These are phyloP conservation scores for Allochrocebus solatus DNA, from an alignment of 2,797 vertebrate genomes.

Conservation along the genomic window DNA sequence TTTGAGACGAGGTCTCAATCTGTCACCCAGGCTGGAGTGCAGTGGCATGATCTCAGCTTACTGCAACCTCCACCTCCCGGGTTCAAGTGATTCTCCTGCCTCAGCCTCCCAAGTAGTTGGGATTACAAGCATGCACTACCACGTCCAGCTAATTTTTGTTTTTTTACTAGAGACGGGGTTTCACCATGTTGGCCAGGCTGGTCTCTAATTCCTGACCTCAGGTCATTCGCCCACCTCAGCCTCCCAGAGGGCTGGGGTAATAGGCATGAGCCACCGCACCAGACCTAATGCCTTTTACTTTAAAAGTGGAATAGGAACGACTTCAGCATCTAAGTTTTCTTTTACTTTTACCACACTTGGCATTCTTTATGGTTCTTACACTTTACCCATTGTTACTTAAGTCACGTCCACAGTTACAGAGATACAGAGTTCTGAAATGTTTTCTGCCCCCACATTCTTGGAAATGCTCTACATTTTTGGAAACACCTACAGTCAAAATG, in stretches of 20 bases:
- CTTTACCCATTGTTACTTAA: background rate
- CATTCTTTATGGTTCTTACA: background rate
- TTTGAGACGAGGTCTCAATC: background rate
- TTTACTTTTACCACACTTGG: background rate
- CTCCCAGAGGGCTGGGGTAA: background rate
- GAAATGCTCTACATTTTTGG: slow-evolving; percentile 4
- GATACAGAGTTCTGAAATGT: background rate
- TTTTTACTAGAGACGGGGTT: background rate
- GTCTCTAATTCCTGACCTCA: background rate
- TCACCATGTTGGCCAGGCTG: background rate
- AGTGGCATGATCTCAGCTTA: background rate
- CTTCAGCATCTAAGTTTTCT: background rate
- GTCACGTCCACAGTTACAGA: background rate
- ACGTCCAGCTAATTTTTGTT: background rate
- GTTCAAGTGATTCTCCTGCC: background rate
- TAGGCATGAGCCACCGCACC: background rate
- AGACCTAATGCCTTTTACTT: background rate
- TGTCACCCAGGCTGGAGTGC: background rate
- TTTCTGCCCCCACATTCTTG: slow-evolving; percentile 11
- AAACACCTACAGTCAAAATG: background rate
- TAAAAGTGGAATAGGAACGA: background rate
- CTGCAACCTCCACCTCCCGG: background rate
- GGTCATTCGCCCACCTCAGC: background rate
- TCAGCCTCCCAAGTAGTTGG: background rate
- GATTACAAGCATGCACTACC: background rate